Evolutionary conservation across 1,140 invertebrate species (phyloP).

Genomic region (Drosophila melanogaster): Release_6_plus_ISO1_MT NT_033779.5:2753001-2753500

Average conservation of each 20-base stretch:
- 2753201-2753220: conserved; percentile 72
- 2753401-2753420: conserved; percentile 71
- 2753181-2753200: conserved; percentile 8
- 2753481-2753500: conserved; percentile 76
- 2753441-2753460: conserved; percentile 83
- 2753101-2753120: conserved; percentile 51
- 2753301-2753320: conserved; percentile 78
- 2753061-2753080: conserved; percentile 72
- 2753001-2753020: conserved; percentile 41
- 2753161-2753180: conserved; percentile 29
- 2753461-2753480: conserved; percentile 79
- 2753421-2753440: conserved; percentile 84
- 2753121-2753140: conserved; percentile 2
- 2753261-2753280: conserved; percentile 69
- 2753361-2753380: conserved; percentile 23
- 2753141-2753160: conserved; percentile 35
- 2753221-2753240: conserved; percentile 60
- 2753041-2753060: conserved; percentile 75
- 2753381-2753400: conserved; percentile 39
- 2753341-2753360: conserved; percentile 36
- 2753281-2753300: conserved; percentile 50
- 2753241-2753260: conserved; percentile 81
- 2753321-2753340: conserved; percentile 46
- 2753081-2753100: conserved; percentile 50
- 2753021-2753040: conserved; percentile 76